Percentiles rank a stretch among this genome's conserved stretches.
phyloP scores from a whole-genome alignment of 2,888 invertebrate species.

The Nomada hirtipes region DNA sequence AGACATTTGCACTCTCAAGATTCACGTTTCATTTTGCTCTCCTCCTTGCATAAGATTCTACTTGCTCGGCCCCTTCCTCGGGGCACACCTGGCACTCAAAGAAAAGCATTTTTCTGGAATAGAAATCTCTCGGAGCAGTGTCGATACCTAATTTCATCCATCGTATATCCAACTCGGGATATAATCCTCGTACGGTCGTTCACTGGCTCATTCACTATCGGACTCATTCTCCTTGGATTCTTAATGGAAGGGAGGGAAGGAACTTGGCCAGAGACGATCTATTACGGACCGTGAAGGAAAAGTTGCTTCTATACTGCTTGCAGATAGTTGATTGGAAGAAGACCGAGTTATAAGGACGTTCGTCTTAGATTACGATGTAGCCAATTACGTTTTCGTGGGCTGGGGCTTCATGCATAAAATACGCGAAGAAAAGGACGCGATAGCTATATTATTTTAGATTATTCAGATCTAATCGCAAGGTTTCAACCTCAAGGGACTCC shows the following conservation, averaged over 20 bases:
- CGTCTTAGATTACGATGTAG: constrained; percentile 8
- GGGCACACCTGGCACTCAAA: background rate
- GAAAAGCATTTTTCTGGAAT: background rate
- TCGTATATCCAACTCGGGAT: constrained; percentile 25
- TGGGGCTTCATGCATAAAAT: background rate
- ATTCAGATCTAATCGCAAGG: background rate
- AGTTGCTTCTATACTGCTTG: constrained; percentile 24
- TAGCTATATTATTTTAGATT: background rate
- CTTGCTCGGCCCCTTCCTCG: too few relatives aligned
- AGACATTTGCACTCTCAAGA: background rate
- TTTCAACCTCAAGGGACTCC: background rate
- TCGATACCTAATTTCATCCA: constrained; percentile 46
- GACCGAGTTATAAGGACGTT: constrained; percentile 19
- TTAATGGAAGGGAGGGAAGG: constrained; percentile 29
- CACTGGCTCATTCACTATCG: constrained; percentile 43
- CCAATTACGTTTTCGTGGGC: background rate
- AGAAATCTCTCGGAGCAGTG: constrained; percentile 1
- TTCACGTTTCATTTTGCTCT: background rate
- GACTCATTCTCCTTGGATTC: constrained; percentile 13
- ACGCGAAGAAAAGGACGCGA: background rate
- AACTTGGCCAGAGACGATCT: constrained; percentile 28
- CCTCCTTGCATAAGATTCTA: background rate
- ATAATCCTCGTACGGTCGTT: constrained; percentile 46
- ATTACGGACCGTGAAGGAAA: constrained; percentile 51
- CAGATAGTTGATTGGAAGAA: constrained; percentile 21